These are phyloP conservation scores for Dasyprocta punctata DNA, from an alignment of 2,113 vertebrate species.

Conservation along the genomic window DNA sequence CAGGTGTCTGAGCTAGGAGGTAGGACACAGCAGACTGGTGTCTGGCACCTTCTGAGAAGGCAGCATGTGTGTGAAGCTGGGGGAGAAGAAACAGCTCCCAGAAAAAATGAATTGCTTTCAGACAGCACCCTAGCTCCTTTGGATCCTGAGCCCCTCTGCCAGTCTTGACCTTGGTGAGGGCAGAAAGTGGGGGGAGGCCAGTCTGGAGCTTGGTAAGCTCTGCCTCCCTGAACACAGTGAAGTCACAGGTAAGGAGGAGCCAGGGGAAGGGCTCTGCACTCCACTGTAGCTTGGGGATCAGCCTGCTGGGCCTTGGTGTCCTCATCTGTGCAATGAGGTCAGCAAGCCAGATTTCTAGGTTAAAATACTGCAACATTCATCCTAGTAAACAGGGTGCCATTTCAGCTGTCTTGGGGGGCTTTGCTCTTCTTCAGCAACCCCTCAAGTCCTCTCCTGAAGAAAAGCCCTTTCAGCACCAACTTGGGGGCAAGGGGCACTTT, in stretches of 20 bases:
- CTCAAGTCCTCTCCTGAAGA: not conserved
- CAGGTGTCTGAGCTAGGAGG: not conserved
- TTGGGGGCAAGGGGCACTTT: not conserved
- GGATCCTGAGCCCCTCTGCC: not conserved
- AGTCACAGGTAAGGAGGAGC: not conserved
- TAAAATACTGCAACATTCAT: not conserved
- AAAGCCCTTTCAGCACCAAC: not conserved
- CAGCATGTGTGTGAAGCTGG: constrained; percentile 57
- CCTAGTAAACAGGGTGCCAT: not conserved
- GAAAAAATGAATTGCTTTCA: not conserved
- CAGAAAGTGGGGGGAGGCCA: not conserved
- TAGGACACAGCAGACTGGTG: constrained; percentile 48
- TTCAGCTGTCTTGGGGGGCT: not conserved
- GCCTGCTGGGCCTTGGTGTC: not conserved
- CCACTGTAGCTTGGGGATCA: not conserved
- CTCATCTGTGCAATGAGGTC: not conserved
- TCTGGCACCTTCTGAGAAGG: constrained; percentile 77
- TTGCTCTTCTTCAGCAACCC: not conserved
- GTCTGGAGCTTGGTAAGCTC: not conserved
- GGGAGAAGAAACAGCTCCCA: constrained; percentile 34
- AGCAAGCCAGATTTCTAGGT: not conserved
- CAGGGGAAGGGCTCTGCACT: not conserved
- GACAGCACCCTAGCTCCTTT: constrained; percentile 19
- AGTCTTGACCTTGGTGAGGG: not conserved
- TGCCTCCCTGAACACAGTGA: not conserved